Evolutionary conservation across 64 coral and sea anemone genomes (phyloP).

Genomic region (Catalaphyllia jardinei): DNA sequence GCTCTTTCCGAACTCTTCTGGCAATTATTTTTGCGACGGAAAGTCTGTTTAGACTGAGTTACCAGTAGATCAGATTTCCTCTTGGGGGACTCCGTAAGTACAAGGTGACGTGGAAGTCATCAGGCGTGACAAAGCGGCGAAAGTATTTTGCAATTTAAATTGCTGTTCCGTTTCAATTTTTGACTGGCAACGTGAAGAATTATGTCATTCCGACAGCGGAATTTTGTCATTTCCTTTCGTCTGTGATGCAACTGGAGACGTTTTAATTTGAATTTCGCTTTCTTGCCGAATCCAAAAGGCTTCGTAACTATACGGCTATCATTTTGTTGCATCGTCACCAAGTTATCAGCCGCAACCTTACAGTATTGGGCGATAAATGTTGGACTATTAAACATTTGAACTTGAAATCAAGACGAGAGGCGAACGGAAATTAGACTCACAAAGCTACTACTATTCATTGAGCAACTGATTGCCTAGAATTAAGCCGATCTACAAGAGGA

Average conservation of each 20-base stretch:
- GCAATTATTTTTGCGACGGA: not conserved
- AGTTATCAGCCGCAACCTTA: not conserved
- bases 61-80: not conserved
- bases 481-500: not conserved
- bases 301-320: not conserved
- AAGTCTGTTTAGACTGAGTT: not conserved
- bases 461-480: not conserved
- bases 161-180: not conserved
- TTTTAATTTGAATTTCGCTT: not conserved
- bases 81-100: not conserved
- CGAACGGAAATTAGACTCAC: not conserved
- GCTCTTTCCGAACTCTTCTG: not conserved
- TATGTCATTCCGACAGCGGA: not conserved
- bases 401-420: not conserved
- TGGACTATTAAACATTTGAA: not conserved
- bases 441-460: not conserved
- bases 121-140: slow-evolving; percentile 19
- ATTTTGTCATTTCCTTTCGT: not conserved
- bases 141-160: slow-evolving; percentile 50
- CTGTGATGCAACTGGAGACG: not conserved
- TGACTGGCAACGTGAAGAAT: slow-evolving; percentile 5
- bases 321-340: not conserved
- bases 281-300: slow-evolving; percentile 10
- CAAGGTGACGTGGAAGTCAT: slow-evolving; percentile 15
- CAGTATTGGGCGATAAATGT: not conserved